Conservation (phyloP, 2,888 invertebrate genomes). For the Hypomecis punctinalis region DNA sequence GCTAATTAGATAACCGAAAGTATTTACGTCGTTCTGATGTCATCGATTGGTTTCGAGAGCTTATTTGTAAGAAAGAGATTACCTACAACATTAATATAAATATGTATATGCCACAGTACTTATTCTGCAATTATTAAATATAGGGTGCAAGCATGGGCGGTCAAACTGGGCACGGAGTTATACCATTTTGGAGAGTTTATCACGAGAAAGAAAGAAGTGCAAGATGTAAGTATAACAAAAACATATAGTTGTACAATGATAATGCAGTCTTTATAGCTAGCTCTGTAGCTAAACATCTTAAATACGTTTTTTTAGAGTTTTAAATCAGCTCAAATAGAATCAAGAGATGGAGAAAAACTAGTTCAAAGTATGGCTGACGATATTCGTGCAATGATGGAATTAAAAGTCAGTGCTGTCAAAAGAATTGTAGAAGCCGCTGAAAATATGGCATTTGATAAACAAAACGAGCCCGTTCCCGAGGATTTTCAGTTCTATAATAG, state of each 20-base stretch:
- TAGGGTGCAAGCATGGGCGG: conserved; percentile 93
- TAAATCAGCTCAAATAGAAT: conserved; percentile 90
- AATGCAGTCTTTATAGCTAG: not conserved
- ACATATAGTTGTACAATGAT: not conserved
- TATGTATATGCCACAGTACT: not conserved
- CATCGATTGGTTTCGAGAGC: conserved; percentile 8
- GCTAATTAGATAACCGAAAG: not conserved
- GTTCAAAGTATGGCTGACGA: conserved; percentile 93
- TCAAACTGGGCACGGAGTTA: conserved; percentile 91
- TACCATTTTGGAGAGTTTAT: conserved; percentile 93
- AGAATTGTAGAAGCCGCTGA: conserved; percentile 96
- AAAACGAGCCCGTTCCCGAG: conserved; percentile 82
- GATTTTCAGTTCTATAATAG: conserved; percentile 89
- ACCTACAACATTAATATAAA: not conserved
- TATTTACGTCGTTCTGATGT: conserved; percentile 5
- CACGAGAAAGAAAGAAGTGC: conserved; percentile 91
- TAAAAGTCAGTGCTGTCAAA: conserved; percentile 94
- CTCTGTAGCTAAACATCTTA: not conserved
- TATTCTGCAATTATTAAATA: conserved; percentile 27
- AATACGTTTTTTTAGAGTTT: conserved; percentile 86
- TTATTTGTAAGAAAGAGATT: not conserved
- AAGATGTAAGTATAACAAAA: conserved; percentile 84
- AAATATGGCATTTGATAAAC: conserved; percentile 88
- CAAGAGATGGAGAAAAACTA: conserved; percentile 91
- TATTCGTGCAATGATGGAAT: conserved; percentile 94